phyloP scores from a whole-genome alignment of 2,797 vertebrate species.

The Melanotaenia parkinsoni region DNA sequence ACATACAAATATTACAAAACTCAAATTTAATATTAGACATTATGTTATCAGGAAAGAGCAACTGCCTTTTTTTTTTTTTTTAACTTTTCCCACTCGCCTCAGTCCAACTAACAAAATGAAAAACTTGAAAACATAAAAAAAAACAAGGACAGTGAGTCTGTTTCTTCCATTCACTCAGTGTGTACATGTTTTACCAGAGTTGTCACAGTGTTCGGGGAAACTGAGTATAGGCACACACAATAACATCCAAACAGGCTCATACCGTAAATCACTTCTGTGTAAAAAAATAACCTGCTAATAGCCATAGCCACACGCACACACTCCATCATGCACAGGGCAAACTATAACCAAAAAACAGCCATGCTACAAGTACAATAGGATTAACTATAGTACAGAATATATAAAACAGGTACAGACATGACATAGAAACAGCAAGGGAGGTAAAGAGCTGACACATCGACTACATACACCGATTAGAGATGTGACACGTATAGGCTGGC shows the following conservation, averaged over 20 bases:
- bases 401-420: conserved; percentile 66
- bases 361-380: conserved; percentile 78
- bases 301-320: conserved; percentile 19
- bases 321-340: conserved; percentile 69
- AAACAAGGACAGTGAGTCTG: conserved; percentile 46
- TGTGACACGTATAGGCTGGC: conserved; percentile 51
- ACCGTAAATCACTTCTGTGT: conserved; percentile 66
- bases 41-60: conserved; percentile 69
- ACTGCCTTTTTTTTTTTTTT: conserved; percentile 55
- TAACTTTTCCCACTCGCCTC: conserved; percentile 61
- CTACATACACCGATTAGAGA: conserved; percentile 13
- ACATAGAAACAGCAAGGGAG: conserved; percentile 53
- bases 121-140: conserved; percentile 40
- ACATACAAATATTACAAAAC: conserved; percentile 81
- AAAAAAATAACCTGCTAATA: conserved; percentile 62
- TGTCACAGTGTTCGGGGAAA: conserved; percentile 81
- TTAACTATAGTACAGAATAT: conserved; percentile 78
- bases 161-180: conserved; percentile 59
- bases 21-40: conserved; percentile 75
- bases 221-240: conserved; percentile 73
- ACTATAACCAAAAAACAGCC: conserved; percentile 66
- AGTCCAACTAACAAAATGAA: conserved; percentile 63
- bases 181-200: conserved; percentile 67
- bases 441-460: conserved; percentile 15
- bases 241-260: conserved; percentile 66